Percentiles rank a stretch among this genome's conserved stretches.
These are phyloP conservation scores for Ephydatia muelleri DNA, from an alignment of 37 sponge, comb jelly and placozoan species.

Conservation along the genomic window DNA sequence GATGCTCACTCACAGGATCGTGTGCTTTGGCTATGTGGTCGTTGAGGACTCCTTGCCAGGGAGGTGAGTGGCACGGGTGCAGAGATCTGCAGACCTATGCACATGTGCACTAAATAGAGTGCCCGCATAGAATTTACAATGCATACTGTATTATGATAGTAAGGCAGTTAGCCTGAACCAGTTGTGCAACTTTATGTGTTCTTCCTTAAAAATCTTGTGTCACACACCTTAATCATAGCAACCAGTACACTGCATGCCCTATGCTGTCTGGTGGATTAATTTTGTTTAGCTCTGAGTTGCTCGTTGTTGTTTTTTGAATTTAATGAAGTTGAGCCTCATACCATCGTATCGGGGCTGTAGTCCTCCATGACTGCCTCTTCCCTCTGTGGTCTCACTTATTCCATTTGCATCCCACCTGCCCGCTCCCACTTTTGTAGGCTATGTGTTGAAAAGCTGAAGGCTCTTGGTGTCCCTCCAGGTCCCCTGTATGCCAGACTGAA, in stretches of 20 bases:
- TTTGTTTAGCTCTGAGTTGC: not conserved
- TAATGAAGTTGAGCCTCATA: not conserved
- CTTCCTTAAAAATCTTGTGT: too few species aligned
- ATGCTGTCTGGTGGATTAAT: not conserved
- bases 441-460: constrained; percentile 63
- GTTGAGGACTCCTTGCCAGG: constrained; percentile 79
- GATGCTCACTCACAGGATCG: constrained; percentile 74
- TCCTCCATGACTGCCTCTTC: not conserved
- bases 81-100: not conserved
- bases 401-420: not conserved
- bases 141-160: too few species aligned
- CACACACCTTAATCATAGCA: too few species aligned
- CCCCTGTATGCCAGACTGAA: constrained; percentile 87
- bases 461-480: constrained; percentile 77
- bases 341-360: not conserved
- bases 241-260: too few species aligned
- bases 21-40: constrained; percentile 84
- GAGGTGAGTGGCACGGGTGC: constrained; percentile 42
- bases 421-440: constrained; percentile 32
- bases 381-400: not conserved
- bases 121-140: too few species aligned
- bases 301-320: too few species aligned
- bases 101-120: not conserved
- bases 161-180: not conserved
- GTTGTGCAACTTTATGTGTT: not conserved